These are phyloP conservation scores for Scaptomyza parva DNA, from an alignment of 2,888 invertebrate genomes.

Conservation along the genomic window DNA sequence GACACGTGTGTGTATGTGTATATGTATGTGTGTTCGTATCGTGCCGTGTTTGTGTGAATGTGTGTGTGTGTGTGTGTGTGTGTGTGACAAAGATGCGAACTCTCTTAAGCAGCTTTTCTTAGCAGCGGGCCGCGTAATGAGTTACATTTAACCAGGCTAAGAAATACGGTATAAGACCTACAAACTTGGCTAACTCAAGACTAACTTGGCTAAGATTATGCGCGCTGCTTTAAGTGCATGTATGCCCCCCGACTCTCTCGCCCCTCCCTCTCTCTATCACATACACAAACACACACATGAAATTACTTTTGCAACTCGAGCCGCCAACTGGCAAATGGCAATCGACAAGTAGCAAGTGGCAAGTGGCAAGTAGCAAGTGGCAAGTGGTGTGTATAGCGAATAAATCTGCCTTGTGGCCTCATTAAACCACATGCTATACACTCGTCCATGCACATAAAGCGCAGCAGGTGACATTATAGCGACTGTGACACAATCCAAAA, in stretches of 20 bases:
- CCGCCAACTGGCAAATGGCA: conserved; percentile 23
- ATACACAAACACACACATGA: conserved; percentile 21
- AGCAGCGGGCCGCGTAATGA: conserved; percentile 30
- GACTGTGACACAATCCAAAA: conserved; percentile 10
- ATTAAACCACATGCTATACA: conserved; percentile 45
- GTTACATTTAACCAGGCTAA: conserved; percentile 22
- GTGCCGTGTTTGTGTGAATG: conserved; percentile 6
- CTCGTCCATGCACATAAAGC: conserved; percentile 6
- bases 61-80: conserved; percentile 4
- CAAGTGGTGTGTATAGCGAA: conserved; percentile 1
- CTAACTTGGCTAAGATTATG: conserved; percentile 25
- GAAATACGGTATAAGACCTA: neutral
- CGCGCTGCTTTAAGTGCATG: conserved; percentile 34
- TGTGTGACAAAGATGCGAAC: neutral
- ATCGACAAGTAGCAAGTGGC: conserved; percentile 10
- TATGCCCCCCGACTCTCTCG: conserved; percentile 22
- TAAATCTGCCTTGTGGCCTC: conserved; percentile 48
- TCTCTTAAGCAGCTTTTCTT: conserved; percentile 8
- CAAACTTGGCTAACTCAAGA: conserved; percentile 15
- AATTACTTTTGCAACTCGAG: conserved; percentile 68
- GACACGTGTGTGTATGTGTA: conserved; percentile 37
- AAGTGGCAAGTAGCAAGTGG: conserved; percentile 18
- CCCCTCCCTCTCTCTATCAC: neutral
- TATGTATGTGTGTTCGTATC: neutral
- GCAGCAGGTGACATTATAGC: conserved; percentile 43